Conservation (phyloP, 2,797 vertebrate species). For the Lateolabrax maculatus region DNA sequence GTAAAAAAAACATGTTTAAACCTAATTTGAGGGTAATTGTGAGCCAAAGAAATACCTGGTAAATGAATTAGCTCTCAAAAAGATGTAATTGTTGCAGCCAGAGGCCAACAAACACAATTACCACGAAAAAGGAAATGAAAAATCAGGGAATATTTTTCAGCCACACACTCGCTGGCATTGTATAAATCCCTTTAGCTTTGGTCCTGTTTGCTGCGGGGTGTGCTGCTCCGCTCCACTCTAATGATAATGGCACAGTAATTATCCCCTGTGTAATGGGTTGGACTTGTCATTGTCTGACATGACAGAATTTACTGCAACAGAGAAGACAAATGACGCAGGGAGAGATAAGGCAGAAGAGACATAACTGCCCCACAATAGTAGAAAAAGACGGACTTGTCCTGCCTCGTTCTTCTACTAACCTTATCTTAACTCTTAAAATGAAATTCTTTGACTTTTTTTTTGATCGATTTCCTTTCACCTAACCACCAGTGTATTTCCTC, state of each 20-base stretch:
- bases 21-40: neutral
- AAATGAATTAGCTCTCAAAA: neutral
- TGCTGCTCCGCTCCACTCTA: slow-evolving; percentile 42
- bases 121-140: neutral
- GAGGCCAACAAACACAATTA: neutral
- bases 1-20: neutral
- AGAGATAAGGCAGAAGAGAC: slow-evolving; percentile 23
- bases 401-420: neutral
- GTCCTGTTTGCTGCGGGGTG: slow-evolving; percentile 32
- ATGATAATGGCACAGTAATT: slow-evolving; percentile 62
- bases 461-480: no score
- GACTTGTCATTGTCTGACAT: slow-evolving; percentile 41
- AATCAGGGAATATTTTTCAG: neutral
- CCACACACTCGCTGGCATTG: neutral
- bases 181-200: slow-evolving; percentile 34
- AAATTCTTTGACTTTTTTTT: neutral
- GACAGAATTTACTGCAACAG: slow-evolving; percentile 39
- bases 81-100: neutral
- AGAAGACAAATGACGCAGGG: slow-evolving; percentile 23
- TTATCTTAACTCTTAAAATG: no score
- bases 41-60: neutral
- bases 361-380: neutral
- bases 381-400: slow-evolving; percentile 21
- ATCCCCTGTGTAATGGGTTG: slow-evolving; percentile 35
- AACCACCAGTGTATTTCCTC: slow-evolving; percentile 39